A percentile compares a stretch with the other conserved stretches of the same genome.
These are phyloP conservation scores for Parthenolecanium corni DNA, from an alignment of 2,888 invertebrate genomes.

Conservation along the genomic window DNA sequence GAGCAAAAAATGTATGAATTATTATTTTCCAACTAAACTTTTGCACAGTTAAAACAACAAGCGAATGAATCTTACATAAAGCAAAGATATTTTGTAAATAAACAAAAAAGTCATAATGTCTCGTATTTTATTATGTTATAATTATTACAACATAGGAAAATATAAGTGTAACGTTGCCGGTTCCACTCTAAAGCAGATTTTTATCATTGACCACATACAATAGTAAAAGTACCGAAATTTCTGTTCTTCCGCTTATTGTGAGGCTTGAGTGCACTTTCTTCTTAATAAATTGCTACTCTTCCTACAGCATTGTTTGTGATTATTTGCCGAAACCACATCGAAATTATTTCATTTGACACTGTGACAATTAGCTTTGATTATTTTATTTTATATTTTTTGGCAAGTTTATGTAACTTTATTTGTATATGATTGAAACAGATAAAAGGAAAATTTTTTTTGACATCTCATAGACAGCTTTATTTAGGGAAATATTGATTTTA, in stretches of 20 bases:
- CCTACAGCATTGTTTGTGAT: conserved; percentile 18
- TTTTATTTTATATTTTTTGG: too few species aligned
- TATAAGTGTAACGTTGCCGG: conserved; percentile 2
- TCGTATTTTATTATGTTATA: conserved; percentile 19
- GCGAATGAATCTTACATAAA: too few species aligned
- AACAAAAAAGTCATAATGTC: neutral
- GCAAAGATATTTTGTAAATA: neutral
- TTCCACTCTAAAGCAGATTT: neutral
- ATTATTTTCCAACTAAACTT: neutral
- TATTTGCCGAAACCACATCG: conserved; percentile 8
- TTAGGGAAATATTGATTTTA: too few species aligned
- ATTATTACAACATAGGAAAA: conserved; percentile 12
- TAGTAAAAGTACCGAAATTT: conserved; percentile 17
- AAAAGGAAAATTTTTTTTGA: too few species aligned
- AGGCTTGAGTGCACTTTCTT: conserved; percentile 13
- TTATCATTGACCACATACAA: conserved; percentile 7
- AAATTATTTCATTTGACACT: neutral
- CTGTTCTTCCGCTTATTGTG: conserved; percentile 16
- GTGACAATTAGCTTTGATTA: too few species aligned
- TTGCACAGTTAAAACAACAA: too few species aligned
- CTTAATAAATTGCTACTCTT: conserved; percentile 7
- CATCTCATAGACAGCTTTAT: too few species aligned
- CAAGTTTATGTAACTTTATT: too few species aligned
- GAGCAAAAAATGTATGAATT: too few species aligned
- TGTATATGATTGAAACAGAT: too few species aligned